Percentiles rank a stretch among this genome's conserved stretches.
These are phyloP conservation scores for Struthio camelus DNA, from an alignment of 2,113 vertebrate genomes.

Conservation along the genomic window DNA sequence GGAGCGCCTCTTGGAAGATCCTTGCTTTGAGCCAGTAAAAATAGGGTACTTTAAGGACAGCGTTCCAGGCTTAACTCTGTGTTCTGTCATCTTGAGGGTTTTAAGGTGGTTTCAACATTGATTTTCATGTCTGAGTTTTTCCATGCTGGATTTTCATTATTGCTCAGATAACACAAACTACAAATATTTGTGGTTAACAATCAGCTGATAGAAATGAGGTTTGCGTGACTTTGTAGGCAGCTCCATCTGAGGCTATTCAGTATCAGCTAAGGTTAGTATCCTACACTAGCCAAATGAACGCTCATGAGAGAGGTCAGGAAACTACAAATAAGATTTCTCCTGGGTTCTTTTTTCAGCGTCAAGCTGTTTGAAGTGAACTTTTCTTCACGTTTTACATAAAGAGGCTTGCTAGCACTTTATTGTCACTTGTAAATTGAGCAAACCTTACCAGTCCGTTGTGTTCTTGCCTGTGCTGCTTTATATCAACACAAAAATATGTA, in stretches of 20 bases:
- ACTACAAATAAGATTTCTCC: neutral
- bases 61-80: slow-evolving; percentile 66
- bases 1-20: neutral
- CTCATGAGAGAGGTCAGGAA: slow-evolving; percentile 10
- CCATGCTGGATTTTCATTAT: slow-evolving; percentile 72
- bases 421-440: neutral
- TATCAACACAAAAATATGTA: neutral
- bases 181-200: slow-evolving; percentile 76
- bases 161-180: slow-evolving; percentile 70
- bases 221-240: slow-evolving; percentile 40
- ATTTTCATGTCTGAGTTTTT: slow-evolving; percentile 75
- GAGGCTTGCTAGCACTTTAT: neutral
- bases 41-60: slow-evolving; percentile 65
- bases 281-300: neutral
- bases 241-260: slow-evolving; percentile 38
- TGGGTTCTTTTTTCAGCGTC: neutral
- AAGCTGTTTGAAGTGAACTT: neutral
- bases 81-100: slow-evolving; percentile 71
- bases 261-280: slow-evolving; percentile 55
- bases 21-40: neutral
- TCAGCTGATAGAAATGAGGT: slow-evolving; percentile 60
- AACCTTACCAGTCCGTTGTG: neutral
- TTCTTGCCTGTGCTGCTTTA: neutral
- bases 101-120: slow-evolving; percentile 77
- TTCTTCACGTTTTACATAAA: neutral